A percentile compares a stretch with the other conserved stretches of the same genome.
phyloP scores from a whole-genome alignment of 1,140 invertebrate species.

The Aethina tumida region DNA sequence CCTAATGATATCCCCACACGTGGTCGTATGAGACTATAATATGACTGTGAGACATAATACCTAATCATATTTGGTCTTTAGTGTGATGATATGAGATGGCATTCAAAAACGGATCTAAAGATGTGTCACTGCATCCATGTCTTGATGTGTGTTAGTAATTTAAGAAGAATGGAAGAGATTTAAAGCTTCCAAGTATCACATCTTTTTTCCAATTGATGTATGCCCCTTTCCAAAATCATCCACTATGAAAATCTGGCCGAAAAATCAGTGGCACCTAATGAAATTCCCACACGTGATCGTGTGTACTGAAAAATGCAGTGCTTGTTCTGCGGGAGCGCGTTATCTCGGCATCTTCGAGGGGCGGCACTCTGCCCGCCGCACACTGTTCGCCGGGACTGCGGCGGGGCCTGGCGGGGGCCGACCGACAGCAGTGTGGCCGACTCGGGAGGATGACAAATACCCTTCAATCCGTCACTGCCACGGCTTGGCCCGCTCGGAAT shows the following conservation, averaged over 20 bases:
- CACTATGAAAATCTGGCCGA: conserved; percentile 5
- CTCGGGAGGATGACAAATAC: conserved; percentile 37
- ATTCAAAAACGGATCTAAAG: too few species aligned
- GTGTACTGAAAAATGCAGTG: conserved; percentile 30
- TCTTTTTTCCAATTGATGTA: too few species aligned
- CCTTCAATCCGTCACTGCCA: conserved; percentile 38
- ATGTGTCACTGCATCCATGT: conserved; percentile 4
- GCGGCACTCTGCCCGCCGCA: conserved; percentile 11
- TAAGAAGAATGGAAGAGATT: too few species aligned
- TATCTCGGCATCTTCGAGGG: conserved; percentile 11
- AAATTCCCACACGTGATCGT: conserved; percentile 22
- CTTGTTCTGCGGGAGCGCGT: conserved; percentile 21
- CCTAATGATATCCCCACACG: too few species aligned
- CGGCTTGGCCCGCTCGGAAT: conserved; percentile 36
- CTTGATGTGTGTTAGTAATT: too few species aligned
- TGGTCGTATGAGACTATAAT: too few species aligned
- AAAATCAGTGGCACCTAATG: conserved; percentile 19
- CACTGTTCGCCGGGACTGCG: conserved; percentile 13
- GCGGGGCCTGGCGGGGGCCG: conserved; percentile 21
- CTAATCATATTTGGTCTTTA: conserved; percentile 2
- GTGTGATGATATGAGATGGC: conserved; percentile 1
- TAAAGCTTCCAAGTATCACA: too few species aligned
- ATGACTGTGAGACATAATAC: too few species aligned
- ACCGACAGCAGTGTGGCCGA: conserved; percentile 33
- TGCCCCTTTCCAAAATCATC: too few species aligned